Evolutionary conservation across 2,113 vertebrate species (phyloP).

Genomic region (Gopherus flavomarginatus): DNA sequence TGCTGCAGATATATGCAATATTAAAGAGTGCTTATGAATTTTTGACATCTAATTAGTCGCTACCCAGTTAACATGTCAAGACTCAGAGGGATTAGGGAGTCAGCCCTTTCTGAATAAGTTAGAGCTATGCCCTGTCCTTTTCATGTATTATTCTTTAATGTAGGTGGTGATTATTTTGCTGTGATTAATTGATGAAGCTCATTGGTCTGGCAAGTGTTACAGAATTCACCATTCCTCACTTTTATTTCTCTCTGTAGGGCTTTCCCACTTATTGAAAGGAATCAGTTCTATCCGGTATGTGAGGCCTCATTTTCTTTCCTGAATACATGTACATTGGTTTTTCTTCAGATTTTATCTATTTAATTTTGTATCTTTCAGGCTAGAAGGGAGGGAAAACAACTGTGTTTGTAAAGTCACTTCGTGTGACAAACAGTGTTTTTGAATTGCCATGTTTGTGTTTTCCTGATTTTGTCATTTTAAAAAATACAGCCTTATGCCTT

Average conservation of each 20-base stretch:
- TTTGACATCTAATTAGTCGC: constrained; percentile 99
- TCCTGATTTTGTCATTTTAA: not conserved
- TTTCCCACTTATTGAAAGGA: constrained; percentile 66
- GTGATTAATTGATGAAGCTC: constrained; percentile 98
- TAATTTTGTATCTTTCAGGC: constrained; percentile 3
- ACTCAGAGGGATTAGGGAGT: constrained; percentile 92
- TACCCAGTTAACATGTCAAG: constrained; percentile 97
- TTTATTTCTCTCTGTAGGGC: constrained; percentile 76
- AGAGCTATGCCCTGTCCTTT: constrained; percentile 88
- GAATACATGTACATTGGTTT: constrained; percentile 21
- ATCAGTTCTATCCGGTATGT: constrained; percentile 51
- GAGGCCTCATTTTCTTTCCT: constrained; percentile 33
- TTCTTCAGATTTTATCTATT: constrained; percentile 41
- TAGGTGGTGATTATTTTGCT: constrained; percentile 95
- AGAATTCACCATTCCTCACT: constrained; percentile 78
- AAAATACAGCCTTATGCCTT: not conserved
- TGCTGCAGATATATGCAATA: constrained; percentile 99
- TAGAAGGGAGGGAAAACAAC: constrained; percentile 17
- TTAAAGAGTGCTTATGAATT: constrained; percentile 99
- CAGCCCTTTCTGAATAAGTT: constrained; percentile 94
- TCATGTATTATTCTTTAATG: constrained; percentile 97
- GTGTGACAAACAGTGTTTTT: not conserved
- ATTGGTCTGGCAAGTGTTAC: constrained; percentile 87
- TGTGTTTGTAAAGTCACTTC: constrained; percentile 1
- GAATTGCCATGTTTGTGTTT: constrained; percentile 9